Percentiles rank a stretch among this genome's conserved stretches.
Evolutionary conservation across 2,888 invertebrate species (phyloP).

Genomic region (Synanthedon tipuliformis): DNA sequence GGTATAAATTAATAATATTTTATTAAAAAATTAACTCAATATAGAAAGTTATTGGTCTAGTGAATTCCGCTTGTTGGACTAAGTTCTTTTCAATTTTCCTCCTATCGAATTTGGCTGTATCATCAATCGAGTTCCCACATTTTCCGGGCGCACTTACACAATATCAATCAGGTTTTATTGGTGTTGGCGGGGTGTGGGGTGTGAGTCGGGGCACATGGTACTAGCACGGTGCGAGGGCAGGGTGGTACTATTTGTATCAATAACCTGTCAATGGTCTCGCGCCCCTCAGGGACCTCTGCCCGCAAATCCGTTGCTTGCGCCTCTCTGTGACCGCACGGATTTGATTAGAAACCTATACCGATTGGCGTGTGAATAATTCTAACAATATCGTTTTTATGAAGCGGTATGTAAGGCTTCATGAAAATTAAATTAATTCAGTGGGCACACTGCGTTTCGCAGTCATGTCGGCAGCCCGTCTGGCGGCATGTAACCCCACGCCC

Average conservation of each 20-base stretch:
- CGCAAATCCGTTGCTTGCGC: constrained; percentile 44
- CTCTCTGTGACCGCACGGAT: constrained; percentile 48
- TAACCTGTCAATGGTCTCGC: constrained; percentile 70
- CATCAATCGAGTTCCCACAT: constrained; percentile 71
- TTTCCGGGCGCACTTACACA: constrained; percentile 69
- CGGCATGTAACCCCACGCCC: too few species aligned
- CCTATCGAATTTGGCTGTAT: constrained; percentile 67
- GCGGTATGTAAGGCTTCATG: too few species aligned
- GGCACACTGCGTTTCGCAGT: too few species aligned
- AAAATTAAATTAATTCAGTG: too few species aligned
- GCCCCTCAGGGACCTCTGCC: constrained; percentile 51
- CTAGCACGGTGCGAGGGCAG: constrained; percentile 2
- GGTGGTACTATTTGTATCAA: constrained; percentile 67
- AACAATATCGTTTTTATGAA: not conserved
- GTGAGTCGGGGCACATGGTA: constrained; percentile 13
- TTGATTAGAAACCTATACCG: constrained; percentile 54
- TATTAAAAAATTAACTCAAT: too few species aligned
- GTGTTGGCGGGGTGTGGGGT: constrained; percentile 53
- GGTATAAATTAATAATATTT: not conserved
- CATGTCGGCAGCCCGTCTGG: too few species aligned
- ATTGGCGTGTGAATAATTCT: not conserved
- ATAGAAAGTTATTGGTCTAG: constrained; percentile 4
- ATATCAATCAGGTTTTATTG: constrained; percentile 72
- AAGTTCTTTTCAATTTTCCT: constrained; percentile 66
- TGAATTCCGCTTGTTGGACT: constrained; percentile 15